phyloP scores from a whole-genome alignment of 2,113 vertebrate species.

The Argyrosomus japonicus region DNA sequence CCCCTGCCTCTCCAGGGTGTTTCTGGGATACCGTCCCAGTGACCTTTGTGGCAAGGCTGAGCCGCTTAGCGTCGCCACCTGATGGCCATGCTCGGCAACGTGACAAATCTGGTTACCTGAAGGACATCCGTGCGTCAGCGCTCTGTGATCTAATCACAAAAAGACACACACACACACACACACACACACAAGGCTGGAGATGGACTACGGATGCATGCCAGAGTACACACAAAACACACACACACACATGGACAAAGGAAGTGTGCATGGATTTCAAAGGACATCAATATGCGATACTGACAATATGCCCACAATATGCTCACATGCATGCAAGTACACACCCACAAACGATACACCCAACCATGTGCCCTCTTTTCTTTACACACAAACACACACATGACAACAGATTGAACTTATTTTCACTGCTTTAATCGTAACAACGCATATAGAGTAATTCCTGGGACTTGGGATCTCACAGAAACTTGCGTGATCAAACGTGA shows the following conservation, averaged over 20 bases:
- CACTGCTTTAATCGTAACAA: no score
- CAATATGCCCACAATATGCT: not conserved
- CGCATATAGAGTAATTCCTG: no score
- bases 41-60: conserved; percentile 72
- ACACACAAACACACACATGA: not conserved
- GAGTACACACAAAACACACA: conserved; percentile 29
- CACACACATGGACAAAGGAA: conserved; percentile 1
- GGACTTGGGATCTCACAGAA: no score
- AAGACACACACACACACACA: conserved; percentile 12
- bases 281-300: conserved; percentile 4
- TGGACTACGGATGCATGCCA: conserved; percentile 4
- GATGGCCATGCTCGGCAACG: conserved; percentile 64
- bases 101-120: conserved; percentile 79
- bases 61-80: conserved; percentile 72
- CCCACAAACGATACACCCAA: not conserved
- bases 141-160: conserved; percentile 54
- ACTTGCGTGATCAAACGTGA: no score
- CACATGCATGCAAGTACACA: not conserved
- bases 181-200: not conserved
- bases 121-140: conserved; percentile 71
- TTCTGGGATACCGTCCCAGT: conserved; percentile 77
- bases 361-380: not conserved
- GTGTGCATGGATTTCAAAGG: conserved; percentile 15
- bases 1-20: conserved; percentile 62
- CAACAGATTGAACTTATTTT: no score